Conservation (phyloP, 2,888 invertebrate genomes). For the Ceramica pisi region DNA sequence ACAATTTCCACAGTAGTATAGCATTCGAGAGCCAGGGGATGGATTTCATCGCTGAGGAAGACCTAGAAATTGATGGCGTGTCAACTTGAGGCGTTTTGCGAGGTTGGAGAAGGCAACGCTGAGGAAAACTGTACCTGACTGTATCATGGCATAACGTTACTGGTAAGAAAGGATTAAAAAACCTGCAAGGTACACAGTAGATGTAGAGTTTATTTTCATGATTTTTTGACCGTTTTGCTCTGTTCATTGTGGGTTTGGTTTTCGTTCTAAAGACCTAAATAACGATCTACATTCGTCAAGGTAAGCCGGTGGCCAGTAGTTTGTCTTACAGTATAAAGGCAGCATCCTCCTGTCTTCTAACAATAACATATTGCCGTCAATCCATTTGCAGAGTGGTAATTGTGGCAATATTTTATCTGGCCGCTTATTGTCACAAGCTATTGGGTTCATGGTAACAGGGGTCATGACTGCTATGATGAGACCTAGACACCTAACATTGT, state of each 20-base stretch:
- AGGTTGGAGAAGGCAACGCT: too few relatives aligned
- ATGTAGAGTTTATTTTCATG: too few relatives aligned
- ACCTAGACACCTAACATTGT: neutral
- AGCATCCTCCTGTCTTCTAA: constrained; percentile 20
- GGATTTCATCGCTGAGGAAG: too few relatives aligned
- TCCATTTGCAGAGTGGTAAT: constrained; percentile 10
- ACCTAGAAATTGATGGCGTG: too few relatives aligned
- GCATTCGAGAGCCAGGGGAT: too few relatives aligned
- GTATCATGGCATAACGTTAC: too few relatives aligned
- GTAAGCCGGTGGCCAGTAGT: neutral
- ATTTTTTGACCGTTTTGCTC: too few relatives aligned
- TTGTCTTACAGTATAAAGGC: neutral
- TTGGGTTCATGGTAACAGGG: constrained; percentile 30
- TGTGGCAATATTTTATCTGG: constrained; percentile 24
- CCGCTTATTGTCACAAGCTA: constrained; percentile 17
- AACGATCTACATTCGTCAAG: neutral
- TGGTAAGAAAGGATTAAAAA: neutral
- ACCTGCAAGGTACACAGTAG: neutral
- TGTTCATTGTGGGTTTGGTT: neutral
- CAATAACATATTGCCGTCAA: constrained; percentile 15
- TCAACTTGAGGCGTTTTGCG: too few relatives aligned
- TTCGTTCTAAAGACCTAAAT: neutral
- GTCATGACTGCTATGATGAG: neutral
- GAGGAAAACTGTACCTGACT: too few relatives aligned
- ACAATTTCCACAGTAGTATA: neutral